Conservation (phyloP, 2,888 invertebrate species). For the Megaustenia siamemsis region DNA sequence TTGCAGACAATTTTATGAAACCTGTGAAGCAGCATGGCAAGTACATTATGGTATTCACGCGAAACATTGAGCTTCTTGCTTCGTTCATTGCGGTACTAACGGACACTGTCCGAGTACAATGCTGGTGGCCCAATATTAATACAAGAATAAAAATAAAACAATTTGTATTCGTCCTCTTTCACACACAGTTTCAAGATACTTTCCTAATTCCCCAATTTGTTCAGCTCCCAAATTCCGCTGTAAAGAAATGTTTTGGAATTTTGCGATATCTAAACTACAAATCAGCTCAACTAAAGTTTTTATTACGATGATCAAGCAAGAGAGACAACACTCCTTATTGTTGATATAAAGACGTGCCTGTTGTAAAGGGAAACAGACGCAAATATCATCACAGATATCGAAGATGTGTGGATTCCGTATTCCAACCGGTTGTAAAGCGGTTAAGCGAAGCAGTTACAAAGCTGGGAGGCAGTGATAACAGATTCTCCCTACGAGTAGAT, state of each 20-base stretch:
- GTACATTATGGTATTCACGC: too few species aligned
- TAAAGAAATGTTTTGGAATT: neutral
- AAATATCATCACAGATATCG: neutral
- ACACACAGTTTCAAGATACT: too few species aligned
- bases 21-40: too few species aligned
- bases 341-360: neutral
- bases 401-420: constrained; percentile 1
- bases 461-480: neutral
- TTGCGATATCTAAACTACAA: neutral
- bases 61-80: too few species aligned
- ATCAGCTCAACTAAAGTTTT: neutral
- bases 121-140: too few species aligned
- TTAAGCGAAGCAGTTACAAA: neutral
- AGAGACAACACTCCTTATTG: neutral
- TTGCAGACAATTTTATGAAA: too few species aligned
- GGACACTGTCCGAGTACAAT: too few species aligned
- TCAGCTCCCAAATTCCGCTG: too few species aligned
- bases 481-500: neutral
- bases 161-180: too few species aligned
- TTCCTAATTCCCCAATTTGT: too few species aligned
- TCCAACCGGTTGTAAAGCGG: neutral
- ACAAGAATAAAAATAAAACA: too few species aligned
- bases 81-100: too few species aligned
- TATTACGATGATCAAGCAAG: neutral
- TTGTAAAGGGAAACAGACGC: neutral